These are phyloP conservation scores for Bufo gargarizans DNA, from an alignment of 2,113 vertebrate species.

Conservation along the genomic window DNA sequence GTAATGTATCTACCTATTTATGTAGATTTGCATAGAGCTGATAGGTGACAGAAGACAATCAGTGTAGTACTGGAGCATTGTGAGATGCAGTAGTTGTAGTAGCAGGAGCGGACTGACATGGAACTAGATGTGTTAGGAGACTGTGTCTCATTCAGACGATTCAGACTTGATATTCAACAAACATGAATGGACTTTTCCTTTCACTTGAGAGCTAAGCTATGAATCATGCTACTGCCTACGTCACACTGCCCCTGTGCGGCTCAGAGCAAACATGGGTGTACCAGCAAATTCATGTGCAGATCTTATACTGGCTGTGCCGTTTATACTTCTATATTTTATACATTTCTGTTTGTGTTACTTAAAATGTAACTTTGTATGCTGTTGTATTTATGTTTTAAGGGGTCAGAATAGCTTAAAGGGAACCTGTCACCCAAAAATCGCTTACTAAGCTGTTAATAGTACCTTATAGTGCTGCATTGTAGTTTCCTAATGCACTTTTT, in stretches of 20 bases:
- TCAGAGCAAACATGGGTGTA: constrained; percentile 42
- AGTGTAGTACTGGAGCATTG: constrained; percentile 19
- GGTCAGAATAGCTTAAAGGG: too few relatives aligned
- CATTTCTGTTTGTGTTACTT: not conserved
- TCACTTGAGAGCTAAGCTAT: constrained; percentile 20
- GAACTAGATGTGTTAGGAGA: constrained; percentile 27
- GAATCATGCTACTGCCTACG: constrained; percentile 34
- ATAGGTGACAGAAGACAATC: constrained; percentile 7
- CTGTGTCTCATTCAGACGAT: constrained; percentile 33
- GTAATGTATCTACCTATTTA: not conserved
- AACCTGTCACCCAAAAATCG: too few relatives aligned
- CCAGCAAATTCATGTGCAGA: constrained; percentile 22
- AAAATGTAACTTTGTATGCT: not conserved
- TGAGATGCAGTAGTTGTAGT: constrained; percentile 6
- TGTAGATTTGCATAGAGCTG: not conserved
- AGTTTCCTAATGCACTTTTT: too few relatives aligned
- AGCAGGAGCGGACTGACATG: not conserved
- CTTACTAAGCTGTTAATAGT: too few relatives aligned
- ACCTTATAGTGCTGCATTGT: too few relatives aligned
- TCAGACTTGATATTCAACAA: constrained; percentile 30
- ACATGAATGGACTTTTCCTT: constrained; percentile 42
- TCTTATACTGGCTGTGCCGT: not conserved
- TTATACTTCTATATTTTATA: not conserved
- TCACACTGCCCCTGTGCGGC: constrained; percentile 4
- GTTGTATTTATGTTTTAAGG: too few relatives aligned